Percentiles rank a stretch among this genome's conserved stretches.
These are phyloP conservation scores for Bergia sp. DNA, from an alignment of 92 coral and sea anemone genomes.

Conservation along the genomic window DNA sequence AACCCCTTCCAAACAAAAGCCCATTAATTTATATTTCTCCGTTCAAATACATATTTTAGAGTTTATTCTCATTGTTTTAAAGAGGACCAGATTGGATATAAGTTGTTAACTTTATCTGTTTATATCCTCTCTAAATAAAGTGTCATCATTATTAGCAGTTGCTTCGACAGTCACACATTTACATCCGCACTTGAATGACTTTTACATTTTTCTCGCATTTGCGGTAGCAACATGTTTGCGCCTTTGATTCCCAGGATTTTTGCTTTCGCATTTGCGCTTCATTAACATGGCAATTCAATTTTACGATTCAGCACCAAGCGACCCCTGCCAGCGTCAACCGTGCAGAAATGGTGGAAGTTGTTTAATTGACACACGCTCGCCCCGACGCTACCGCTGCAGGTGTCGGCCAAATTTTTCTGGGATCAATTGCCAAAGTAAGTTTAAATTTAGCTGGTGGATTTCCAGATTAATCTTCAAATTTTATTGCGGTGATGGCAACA, in stretches of 20 bases:
- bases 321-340: constrained; percentile 76
- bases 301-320: constrained; percentile 46
- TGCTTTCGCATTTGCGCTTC: neutral
- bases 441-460: neutral
- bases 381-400: constrained; percentile 77
- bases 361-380: constrained; percentile 44
- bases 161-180: neutral
- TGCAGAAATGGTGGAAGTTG: constrained; percentile 86
- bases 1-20: too few species aligned
- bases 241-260: neutral
- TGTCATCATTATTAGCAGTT: too few species aligned
- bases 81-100: too few species aligned
- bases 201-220: neutral
- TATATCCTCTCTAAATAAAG: too few species aligned
- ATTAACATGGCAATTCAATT: neutral
- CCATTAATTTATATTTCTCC: too few species aligned
- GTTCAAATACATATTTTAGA: too few species aligned
- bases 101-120: too few species aligned
- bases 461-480: neutral
- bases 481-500: neutral
- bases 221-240: neutral
- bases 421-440: constrained; percentile 68
- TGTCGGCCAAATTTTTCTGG: constrained; percentile 72
- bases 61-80: too few species aligned
- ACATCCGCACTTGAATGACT: neutral